Base-by-base conservation (phyloP, 2,797 vertebrate genomes). In the Acrocephalus scirpaceus region DNA sequence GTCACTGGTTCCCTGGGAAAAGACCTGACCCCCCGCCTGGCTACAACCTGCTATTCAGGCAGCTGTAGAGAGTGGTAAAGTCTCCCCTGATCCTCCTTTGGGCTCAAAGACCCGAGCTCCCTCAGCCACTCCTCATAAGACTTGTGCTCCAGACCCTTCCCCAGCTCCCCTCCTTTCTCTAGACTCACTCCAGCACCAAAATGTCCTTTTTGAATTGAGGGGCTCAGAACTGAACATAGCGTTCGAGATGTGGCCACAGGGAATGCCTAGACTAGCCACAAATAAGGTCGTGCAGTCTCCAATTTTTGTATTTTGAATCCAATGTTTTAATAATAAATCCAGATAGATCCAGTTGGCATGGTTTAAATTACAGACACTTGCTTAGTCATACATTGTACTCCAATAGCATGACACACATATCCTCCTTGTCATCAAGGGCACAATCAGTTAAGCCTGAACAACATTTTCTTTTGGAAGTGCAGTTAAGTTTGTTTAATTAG, bases 251-350 rank as follows among this genome's bases (percentile, higher is more conserved):
- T 29, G 36, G 44, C 16, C 3, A 13, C 8, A 82, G 16, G 11
- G 14, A 32, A 57, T 23, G 23, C 8, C 29, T 38, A 45, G 18
- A 32, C n/a, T 27, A 81, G 56, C 30, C 53, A 57, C 9, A 32
- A 14, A 62, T 9, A 22, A 13, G 5, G 16, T 14, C 1, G 0
- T 19, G 7, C 2, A 2, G n/a, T 72, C 64, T 25, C 73, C 5
- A 47, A 32, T 76, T 73, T 76, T 69, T 14, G 5, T n/a, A 81
- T 53, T 86, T 58, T 10, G 29, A 64, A 58, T 54, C 27, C 42
- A n/a, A 18, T 18, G 10, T 53, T 85, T 78, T 65, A 81, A 22
- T 57, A 81, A 38, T 50, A 82, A 82, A 70, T 45, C 11, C 47
- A 73, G 30, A 60, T 50, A 40, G 86, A 83, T 29, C 5, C 23